A percentile compares a stretch with the other conserved stretches of the same genome.
Conservation (phyloP, 2,113 vertebrate genomes). For the Dromiciops gliroides region DNA sequence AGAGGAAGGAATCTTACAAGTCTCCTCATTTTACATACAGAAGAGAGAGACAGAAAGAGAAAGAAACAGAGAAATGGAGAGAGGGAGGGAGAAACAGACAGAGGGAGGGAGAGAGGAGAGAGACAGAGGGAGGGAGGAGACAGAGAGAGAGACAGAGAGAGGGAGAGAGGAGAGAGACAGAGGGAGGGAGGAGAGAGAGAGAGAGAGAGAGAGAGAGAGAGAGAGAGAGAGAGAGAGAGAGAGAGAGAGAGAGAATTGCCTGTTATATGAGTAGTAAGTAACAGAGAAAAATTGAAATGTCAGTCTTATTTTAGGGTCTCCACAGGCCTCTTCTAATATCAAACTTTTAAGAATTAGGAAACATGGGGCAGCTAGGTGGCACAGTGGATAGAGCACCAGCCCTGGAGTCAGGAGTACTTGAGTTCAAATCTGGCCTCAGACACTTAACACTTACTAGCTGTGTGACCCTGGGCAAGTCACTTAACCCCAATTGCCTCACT, state of each 20-base stretch:
- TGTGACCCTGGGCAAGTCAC: too few species aligned
- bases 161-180: background rate
- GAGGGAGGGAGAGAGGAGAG: background rate
- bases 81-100: rapidly evolving
- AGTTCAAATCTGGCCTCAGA: too few species aligned
- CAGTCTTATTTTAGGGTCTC: background rate
- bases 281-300: background rate
- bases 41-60: too few species aligned
- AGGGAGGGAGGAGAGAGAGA: background rate
- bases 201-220: too few species aligned
- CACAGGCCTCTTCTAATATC: background rate
- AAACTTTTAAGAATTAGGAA: background rate
- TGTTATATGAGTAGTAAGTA: background rate
- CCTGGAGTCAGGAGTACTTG: too few species aligned
- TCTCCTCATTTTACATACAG: background rate
- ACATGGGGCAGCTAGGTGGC: too few species aligned
- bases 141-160: too few species aligned
- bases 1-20: background rate
- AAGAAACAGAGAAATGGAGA: rapidly evolving
- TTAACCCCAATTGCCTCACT: too few species aligned
- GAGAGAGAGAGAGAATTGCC: background rate
- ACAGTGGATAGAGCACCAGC: too few species aligned
- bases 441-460: too few species aligned
- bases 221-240: too few species aligned
- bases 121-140: too few species aligned